Evolutionary conservation across 2,797 vertebrate genomes (phyloP).

Genomic region (Cephalopachus bancanus): DNA sequence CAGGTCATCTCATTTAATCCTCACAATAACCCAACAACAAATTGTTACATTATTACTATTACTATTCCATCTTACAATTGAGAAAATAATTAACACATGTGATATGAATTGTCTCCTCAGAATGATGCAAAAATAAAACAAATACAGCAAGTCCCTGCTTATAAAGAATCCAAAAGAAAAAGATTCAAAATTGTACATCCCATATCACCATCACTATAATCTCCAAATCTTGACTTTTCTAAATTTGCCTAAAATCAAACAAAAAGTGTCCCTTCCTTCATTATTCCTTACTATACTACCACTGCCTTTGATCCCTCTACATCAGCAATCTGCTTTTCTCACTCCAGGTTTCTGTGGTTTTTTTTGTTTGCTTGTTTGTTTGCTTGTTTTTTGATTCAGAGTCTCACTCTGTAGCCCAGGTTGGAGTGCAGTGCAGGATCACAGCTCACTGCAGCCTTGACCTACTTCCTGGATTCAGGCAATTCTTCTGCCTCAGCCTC

Average conservation of each 20-base stretch:
- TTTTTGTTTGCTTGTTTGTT: too few relatives aligned
- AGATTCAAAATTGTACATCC: not conserved
- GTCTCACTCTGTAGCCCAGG: too few relatives aligned
- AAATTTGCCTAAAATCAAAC: constrained; percentile 8
- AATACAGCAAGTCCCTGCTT: not conserved
- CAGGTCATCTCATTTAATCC: not conserved
- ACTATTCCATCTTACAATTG: not conserved
- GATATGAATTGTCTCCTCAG: not conserved
- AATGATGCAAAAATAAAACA: not conserved
- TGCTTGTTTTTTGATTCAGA: too few relatives aligned
- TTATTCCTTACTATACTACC: not conserved
- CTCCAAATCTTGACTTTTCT: not conserved
- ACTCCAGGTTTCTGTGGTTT: not conserved
- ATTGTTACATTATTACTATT: not conserved
- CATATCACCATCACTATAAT: not conserved
- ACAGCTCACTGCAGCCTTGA: too few relatives aligned
- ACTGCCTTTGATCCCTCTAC: not conserved
- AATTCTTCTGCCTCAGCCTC: too few relatives aligned
- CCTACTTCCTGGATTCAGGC: too few relatives aligned
- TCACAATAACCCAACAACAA: not conserved
- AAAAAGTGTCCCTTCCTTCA: not conserved
- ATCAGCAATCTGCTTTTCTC: not conserved
- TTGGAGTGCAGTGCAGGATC: too few relatives aligned
- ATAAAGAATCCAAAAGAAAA: not conserved
- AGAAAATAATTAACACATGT: not conserved